phyloP scores from a whole-genome alignment of 1,140 invertebrate genomes.

The Apolygus lucorum region DNA sequence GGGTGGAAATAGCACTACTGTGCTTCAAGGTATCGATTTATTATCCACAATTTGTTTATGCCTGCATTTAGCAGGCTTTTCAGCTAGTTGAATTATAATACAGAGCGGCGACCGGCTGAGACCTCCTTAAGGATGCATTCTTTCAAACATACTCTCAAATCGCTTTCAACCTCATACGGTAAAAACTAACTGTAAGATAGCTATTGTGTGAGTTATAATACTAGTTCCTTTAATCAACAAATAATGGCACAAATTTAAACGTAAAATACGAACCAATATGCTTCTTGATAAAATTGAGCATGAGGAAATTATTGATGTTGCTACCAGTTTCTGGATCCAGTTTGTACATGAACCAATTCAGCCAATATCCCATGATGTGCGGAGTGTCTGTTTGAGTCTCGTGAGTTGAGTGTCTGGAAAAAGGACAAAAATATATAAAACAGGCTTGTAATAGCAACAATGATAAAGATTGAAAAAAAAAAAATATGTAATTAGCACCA shows the following conservation, averaged over 20 bases:
- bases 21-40: too few relatives aligned
- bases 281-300: conserved; percentile 38
- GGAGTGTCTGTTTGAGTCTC: conserved; percentile 43
- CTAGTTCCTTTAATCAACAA: neutral
- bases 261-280: conserved; percentile 32
- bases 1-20: too few relatives aligned
- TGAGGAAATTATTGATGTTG: conserved; percentile 41
- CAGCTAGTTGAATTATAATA: neutral
- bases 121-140: too few relatives aligned
- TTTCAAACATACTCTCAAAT: neutral
- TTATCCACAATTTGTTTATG: too few relatives aligned
- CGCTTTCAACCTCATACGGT: neutral
- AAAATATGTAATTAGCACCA: too few relatives aligned
- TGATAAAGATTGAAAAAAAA: too few relatives aligned
- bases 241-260: neutral
- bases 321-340: conserved; percentile 38
- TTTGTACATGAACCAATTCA: conserved; percentile 44
- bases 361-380: conserved; percentile 41
- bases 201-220: neutral
- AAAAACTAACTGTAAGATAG: neutral
- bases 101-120: neutral
- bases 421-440: neutral
- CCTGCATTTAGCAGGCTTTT: too few relatives aligned
- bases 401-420: conserved; percentile 42
- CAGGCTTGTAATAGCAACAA: too few relatives aligned